A percentile compares a stretch with the other conserved stretches of the same genome.
Evolutionary conservation across 2,113 vertebrate species (phyloP).

Genomic region (Datnioides undecimradiatus): DNA sequence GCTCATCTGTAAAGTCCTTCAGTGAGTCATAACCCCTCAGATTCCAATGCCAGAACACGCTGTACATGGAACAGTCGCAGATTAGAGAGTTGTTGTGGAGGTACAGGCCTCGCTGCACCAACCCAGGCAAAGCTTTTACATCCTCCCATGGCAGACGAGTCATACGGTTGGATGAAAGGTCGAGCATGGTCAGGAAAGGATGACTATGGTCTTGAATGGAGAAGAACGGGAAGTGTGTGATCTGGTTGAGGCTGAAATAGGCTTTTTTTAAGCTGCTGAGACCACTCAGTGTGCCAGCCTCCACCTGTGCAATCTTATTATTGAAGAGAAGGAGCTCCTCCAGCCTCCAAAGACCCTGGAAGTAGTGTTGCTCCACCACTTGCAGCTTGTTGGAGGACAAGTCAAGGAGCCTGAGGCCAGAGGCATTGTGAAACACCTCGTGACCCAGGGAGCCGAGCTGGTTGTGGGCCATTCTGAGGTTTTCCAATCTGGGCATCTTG

Average conservation of each 20-base stretch:
- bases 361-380: conserved; percentile 85
- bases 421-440: conserved; percentile 86
- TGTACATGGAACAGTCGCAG: conserved; percentile 91
- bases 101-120: conserved; percentile 90
- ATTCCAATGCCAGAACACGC: conserved; percentile 90
- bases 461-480: conserved; percentile 90
- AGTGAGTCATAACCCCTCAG: conserved; percentile 87
- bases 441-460: conserved; percentile 83
- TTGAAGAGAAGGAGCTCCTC: conserved; percentile 94
- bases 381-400: conserved; percentile 92
- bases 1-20: conserved; percentile 88
- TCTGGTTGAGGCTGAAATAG: conserved; percentile 93
- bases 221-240: conserved; percentile 91
- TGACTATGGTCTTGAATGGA: conserved; percentile 88
- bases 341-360: conserved; percentile 87
- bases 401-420: conserved; percentile 89
- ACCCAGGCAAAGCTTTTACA: conserved; percentile 86
- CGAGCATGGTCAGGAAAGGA: conserved; percentile 88
- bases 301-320: conserved; percentile 89
- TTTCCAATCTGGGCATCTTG: conserved; percentile 84
- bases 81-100: conserved; percentile 94
- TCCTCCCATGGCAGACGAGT: conserved; percentile 87
- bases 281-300: conserved; percentile 83
- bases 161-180: conserved; percentile 94
- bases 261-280: conserved; percentile 88